phyloP scores from a whole-genome alignment of 2,113 vertebrate species.

The Hydrochoerus hydrochaeris region DNA sequence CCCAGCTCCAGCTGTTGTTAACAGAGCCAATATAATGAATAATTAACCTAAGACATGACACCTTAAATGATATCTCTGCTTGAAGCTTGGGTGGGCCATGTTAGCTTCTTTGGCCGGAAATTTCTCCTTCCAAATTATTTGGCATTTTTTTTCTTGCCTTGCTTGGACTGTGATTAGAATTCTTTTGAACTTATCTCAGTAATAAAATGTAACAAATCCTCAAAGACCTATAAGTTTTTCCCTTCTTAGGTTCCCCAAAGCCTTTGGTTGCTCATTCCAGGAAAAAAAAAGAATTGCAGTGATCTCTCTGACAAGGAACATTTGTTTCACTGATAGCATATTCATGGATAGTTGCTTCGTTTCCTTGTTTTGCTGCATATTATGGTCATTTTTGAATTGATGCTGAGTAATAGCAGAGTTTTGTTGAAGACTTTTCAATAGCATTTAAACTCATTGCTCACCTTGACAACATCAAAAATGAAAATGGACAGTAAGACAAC shows the following conservation, averaged over 20 bases:
- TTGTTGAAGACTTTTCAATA: neutral
- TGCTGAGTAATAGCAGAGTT: neutral
- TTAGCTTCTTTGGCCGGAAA: neutral
- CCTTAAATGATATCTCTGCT: neutral
- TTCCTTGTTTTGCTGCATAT: neutral
- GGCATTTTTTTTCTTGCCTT: conserved; percentile 57
- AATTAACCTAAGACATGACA: neutral
- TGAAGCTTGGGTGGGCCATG: conserved; percentile 40
- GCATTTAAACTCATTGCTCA: neutral
- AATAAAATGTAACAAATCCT: conserved; percentile 53
- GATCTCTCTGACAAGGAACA: neutral
- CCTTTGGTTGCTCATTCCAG: neutral
- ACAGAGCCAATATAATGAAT: neutral
- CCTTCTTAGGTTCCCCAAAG: conserved; percentile 30
- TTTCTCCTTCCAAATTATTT: conserved; percentile 34
- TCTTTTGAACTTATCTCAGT: conserved; percentile 63
- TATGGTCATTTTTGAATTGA: neutral
- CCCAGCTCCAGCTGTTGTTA: neutral
- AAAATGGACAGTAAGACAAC: neutral
- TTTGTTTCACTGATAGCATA: neutral
- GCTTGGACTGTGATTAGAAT: conserved; percentile 39
- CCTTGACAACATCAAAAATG: neutral
- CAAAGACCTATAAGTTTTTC: neutral
- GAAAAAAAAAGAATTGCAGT: conserved; percentile 11
- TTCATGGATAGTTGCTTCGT: neutral